Evolutionary conservation across 2,888 invertebrate genomes (phyloP), one percentile per base, ranked within the genome.

Genomic region (Schizotus pectinicornis): DNA sequence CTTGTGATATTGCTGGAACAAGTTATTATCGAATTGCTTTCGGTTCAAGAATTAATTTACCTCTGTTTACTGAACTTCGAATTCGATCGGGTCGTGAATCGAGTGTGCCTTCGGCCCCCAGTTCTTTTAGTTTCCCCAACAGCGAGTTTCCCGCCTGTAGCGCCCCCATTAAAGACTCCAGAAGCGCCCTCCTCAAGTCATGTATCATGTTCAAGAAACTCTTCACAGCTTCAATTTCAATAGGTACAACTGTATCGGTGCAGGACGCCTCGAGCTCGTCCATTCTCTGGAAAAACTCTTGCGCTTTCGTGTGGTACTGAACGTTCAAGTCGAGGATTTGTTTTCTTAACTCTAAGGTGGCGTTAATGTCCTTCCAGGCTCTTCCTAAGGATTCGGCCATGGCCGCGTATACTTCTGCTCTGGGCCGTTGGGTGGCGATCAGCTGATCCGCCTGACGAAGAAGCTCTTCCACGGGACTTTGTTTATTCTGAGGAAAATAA

Each of bases 391-490:
- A 88, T 74, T 92, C 91, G 9, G 93, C 93, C 94, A 95, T 95
- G 33, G 94, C 93, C 55, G 90, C 88, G 77, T 94, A 92, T 30
- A 94, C 91, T 79, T 91, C 90, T 30, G 88, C 86, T 67, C 86
- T 82, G 34, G 91, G 90, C 73, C 87, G 86, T 74, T 91, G 90
- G 30, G 88, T 88, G 51, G 89, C 87, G 67, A 93, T 89, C 65
- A 93, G 82, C 72, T 89, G 88, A 78, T 95, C 94, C n/a, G 94
- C 93, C 79, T 92, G 90, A 49, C 88, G 85, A 59, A 94, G 86
- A 59, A 95, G 85, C 79, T 94, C 93, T 72, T 92, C 92, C 70
- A 94, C 92, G 51, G 94, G 93, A 74, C 90, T 91, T 76, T 94
- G 92, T 80, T 94, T 92, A 72, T 87, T 88, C 92, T 94, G 77